A percentile compares a stretch with the other conserved stretches of the same genome.
Evolutionary conservation across 1,140 invertebrate species (phyloP).

Genomic region (Eufriesea mexicana): DNA sequence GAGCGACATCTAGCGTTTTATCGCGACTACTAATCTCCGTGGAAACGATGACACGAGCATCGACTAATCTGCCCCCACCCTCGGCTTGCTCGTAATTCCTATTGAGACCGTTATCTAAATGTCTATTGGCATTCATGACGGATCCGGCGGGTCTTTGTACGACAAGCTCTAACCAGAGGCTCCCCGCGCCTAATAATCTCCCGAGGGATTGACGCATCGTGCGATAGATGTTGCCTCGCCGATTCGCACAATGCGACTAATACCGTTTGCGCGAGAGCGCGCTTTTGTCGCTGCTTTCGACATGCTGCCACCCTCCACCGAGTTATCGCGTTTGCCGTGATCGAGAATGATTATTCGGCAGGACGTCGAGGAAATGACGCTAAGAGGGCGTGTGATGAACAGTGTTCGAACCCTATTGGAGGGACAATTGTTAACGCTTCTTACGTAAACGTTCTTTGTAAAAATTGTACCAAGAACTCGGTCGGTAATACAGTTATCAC

Average conservation of each 20-base stretch:
- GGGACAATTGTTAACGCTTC: no score
- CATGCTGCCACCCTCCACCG: background rate
- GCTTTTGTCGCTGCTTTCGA: constrained; percentile 14
- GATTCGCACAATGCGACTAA: constrained; percentile 34
- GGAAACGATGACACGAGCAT: constrained; percentile 59
- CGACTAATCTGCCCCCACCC: constrained; percentile 42
- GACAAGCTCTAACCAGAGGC: constrained; percentile 1
- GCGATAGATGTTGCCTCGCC: background rate
- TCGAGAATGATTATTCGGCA: background rate
- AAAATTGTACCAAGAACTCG: no score
- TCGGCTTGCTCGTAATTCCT: constrained; percentile 30
- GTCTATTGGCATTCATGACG: constrained; percentile 52
- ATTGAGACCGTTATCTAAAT: constrained; percentile 66
- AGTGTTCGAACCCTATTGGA: no score
- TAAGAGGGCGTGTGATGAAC: background rate
- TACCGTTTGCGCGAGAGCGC: background rate
- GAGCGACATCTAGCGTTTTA: constrained; percentile 14
- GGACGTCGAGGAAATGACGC: background rate
- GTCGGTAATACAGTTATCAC: no score
- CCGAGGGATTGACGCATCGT: constrained; percentile 25
- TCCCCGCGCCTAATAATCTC: constrained; percentile 27
- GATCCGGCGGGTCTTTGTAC: constrained; percentile 24
- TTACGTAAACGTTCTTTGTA: no score
- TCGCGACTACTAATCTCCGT: constrained; percentile 54
- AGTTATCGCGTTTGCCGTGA: background rate